phyloP scores from a whole-genome alignment of 2,888 invertebrate species.

The Darwinula stevensoni region DNA sequence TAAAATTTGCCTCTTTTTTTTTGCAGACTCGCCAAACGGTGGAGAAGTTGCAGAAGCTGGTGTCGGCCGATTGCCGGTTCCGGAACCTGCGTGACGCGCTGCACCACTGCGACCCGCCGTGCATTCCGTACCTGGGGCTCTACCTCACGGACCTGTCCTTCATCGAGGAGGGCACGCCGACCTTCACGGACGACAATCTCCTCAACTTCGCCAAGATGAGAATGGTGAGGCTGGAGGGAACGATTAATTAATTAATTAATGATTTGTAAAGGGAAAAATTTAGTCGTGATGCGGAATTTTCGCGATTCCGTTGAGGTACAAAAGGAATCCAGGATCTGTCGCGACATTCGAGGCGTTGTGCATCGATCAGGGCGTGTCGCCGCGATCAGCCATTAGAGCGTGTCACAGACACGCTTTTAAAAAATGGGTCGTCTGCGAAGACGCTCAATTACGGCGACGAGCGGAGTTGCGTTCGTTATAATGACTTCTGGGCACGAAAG shows the following conservation, averaged over 20 bases:
- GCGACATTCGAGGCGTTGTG: too few species aligned
- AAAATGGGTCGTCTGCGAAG: too few species aligned
- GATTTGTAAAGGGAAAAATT: not conserved
- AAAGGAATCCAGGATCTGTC: too few species aligned
- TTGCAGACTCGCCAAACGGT: constrained; percentile 61
- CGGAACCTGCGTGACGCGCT: constrained; percentile 55
- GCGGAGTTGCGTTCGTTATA: too few species aligned
- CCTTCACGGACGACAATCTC: constrained; percentile 57
- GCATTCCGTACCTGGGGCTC: constrained; percentile 60
- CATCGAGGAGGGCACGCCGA: constrained; percentile 73
- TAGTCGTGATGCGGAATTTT: not conserved
- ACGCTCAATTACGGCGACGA: too few species aligned
- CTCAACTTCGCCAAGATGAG: constrained; percentile 82
- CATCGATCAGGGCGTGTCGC: too few species aligned
- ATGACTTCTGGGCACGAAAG: too few species aligned
- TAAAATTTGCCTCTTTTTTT: too few species aligned
- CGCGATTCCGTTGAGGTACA: too few species aligned
- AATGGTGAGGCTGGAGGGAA: constrained; percentile 40
- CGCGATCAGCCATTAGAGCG: too few species aligned
- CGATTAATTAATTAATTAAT: constrained; percentile 3
- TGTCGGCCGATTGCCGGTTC: constrained; percentile 64
- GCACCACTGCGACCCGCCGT: constrained; percentile 63
- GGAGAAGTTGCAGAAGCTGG: constrained; percentile 52
- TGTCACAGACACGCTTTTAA: too few species aligned
- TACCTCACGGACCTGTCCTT: constrained; percentile 70